A percentile compares a stretch with the other conserved stretches of the same genome.
Evolutionary conservation across 2,888 invertebrate species (phyloP).

Genomic region (Philaethria dido): DNA sequence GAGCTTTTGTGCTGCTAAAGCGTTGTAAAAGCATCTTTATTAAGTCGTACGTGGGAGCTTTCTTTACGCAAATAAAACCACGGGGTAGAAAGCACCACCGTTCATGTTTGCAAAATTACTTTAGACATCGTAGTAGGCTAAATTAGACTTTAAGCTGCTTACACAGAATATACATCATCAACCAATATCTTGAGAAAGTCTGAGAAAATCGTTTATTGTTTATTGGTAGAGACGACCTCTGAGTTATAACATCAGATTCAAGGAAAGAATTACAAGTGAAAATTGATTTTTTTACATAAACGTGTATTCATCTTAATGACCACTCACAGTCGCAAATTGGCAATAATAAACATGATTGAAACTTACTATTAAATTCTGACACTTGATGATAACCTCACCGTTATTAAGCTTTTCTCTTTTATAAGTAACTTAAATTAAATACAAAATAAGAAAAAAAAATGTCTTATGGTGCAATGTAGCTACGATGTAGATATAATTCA

Average conservation of each 20-base stretch:
- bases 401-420: neutral
- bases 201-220: conserved; percentile 71
- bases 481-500: neutral
- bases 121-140: conserved; percentile 40
- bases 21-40: conserved; percentile 50
- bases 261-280: conserved; percentile 63
- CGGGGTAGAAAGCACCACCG: conserved; percentile 60
- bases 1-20: conserved; percentile 32
- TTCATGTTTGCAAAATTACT: conserved; percentile 51
- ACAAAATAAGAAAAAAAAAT: neutral
- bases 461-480: neutral
- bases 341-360: conserved; percentile 32
- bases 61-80: conserved; percentile 46
- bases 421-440: conserved; percentile 1
- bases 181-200: conserved; percentile 15
- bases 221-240: conserved; percentile 68
- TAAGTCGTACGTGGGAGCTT: conserved; percentile 42
- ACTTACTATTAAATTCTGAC: conserved; percentile 20
- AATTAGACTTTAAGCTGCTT: conserved; percentile 42
- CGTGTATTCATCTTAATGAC: conserved; percentile 29
- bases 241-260: conserved; percentile 66
- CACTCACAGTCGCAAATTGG: conserved; percentile 34
- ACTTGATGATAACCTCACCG: conserved; percentile 17
- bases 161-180: neutral
- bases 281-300: conserved; percentile 59